Conservation (phyloP, 1,140 invertebrate genomes). For the Zophobas morio region DNA sequence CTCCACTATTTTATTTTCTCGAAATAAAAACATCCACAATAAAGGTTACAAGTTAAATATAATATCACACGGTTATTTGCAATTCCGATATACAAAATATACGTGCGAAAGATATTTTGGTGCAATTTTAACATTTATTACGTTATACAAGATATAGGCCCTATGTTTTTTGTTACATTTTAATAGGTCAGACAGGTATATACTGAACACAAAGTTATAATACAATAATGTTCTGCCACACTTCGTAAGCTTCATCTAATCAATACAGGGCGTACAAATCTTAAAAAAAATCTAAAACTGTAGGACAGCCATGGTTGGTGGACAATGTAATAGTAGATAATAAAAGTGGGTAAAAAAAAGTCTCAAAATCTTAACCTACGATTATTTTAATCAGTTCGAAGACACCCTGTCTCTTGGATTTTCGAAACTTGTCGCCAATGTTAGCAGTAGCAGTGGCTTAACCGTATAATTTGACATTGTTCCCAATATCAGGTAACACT, state of each 20-base stretch:
- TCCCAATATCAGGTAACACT: constrained; percentile 23
- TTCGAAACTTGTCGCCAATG: constrained; percentile 22
- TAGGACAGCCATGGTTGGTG: constrained; percentile 10
- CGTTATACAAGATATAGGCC: constrained; percentile 41
- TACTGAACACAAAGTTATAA: constrained; percentile 40
- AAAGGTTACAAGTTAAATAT: constrained; percentile 20
- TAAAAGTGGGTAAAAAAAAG: constrained; percentile 33
- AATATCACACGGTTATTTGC: constrained; percentile 48
- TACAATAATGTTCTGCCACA: constrained; percentile 23
- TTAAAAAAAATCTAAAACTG: constrained; percentile 13
- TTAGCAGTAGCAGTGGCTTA: constrained; percentile 9
- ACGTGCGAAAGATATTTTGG: constrained; percentile 48
- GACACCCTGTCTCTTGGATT: constrained; percentile 50
- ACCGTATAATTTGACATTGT: constrained; percentile 30
- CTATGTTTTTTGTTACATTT: constrained; percentile 26
- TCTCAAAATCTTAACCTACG: constrained; percentile 37
- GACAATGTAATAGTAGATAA: constrained; percentile 10
- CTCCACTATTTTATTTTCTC: constrained; percentile 28
- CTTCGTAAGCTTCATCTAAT: neutral
- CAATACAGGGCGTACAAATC: constrained; percentile 22
- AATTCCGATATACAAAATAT: constrained; percentile 52
- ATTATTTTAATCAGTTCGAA: constrained; percentile 49
- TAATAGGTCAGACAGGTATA: constrained; percentile 16
- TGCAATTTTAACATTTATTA: constrained; percentile 36
- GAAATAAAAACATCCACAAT: constrained; percentile 28